Percentiles rank a stretch among this genome's conserved stretches.
phyloP scores from a whole-genome alignment of 2,113 vertebrate genomes.

The Eulacestoma nigropectus region DNA sequence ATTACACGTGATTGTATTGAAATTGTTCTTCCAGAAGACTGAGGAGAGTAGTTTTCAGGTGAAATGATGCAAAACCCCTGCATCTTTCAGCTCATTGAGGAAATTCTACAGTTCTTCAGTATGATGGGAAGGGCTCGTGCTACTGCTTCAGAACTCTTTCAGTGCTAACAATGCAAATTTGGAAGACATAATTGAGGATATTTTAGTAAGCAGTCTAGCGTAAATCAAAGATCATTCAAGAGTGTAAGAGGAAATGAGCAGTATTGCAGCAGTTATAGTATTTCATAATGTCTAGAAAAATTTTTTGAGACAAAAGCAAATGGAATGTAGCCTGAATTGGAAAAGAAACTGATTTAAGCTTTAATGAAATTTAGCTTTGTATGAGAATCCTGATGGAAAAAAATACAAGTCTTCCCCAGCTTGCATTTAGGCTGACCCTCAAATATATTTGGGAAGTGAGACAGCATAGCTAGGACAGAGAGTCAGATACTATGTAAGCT shows the following conservation, averaged over 20 bases:
- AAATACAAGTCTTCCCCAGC: background rate
- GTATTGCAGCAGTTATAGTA: background rate
- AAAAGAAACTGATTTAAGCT: background rate
- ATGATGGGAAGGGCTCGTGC: background rate
- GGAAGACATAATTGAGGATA: background rate
- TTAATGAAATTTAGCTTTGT: background rate
- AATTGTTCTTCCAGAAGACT: background rate
- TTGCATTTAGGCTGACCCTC: background rate
- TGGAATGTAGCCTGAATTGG: background rate
- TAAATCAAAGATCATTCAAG: background rate
- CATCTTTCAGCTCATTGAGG: background rate
- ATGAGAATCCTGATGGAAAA: background rate
- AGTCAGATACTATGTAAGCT: background rate
- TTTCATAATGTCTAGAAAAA: background rate
- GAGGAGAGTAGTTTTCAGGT: background rate
- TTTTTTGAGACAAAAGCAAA: background rate
- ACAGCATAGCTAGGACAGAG: background rate
- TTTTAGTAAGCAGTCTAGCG: background rate
- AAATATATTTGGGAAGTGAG: background rate
- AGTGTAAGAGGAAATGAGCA: background rate
- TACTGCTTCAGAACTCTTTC: background rate
- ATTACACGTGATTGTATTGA: fast-evolving
- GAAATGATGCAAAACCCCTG: background rate
- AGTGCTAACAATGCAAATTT: background rate
- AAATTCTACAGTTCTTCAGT: background rate